These are phyloP conservation scores for Patiria miniata DNA, from an alignment of 35 echinoderm and acorn worm species.

Conservation along the genomic window DNA sequence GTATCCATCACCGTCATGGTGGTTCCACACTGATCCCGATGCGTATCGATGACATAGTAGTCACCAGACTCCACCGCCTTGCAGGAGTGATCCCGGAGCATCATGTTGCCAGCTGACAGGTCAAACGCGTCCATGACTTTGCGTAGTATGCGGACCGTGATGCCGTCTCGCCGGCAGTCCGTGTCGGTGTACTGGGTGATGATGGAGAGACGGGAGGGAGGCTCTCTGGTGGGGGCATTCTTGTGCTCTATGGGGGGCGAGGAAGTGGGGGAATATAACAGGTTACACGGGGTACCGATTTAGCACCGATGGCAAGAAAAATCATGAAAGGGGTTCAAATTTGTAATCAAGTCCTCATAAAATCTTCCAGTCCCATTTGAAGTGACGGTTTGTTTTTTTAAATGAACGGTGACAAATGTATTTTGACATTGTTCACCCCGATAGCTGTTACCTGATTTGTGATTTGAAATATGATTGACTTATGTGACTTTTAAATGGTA, in stretches of 20 bases:
- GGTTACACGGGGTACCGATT: too few species aligned
- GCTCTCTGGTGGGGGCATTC: background rate
- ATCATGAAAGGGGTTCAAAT: too few species aligned
- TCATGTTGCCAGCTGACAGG: background rate
- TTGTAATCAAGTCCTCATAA: too few species aligned
- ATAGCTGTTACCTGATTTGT: too few species aligned
- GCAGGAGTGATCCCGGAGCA: background rate
- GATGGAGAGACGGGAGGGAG: background rate
- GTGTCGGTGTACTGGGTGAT: background rate
- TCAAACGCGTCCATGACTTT: background rate
- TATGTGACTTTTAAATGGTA: too few species aligned
- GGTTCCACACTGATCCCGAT: background rate
- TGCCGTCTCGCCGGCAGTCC: background rate
- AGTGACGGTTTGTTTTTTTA: too few species aligned
- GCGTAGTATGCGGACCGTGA: background rate
- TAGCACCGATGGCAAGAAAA: too few species aligned
- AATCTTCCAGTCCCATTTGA: too few species aligned
- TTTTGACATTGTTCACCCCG: too few species aligned
- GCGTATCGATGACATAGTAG: background rate
- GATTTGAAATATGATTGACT: too few species aligned
- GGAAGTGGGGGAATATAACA: background rate
- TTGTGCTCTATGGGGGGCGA: background rate
- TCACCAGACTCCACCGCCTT: background rate
- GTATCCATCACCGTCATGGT: background rate
- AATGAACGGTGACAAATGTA: too few species aligned